Conservation (phyloP, 2,888 invertebrate genomes). For the Cantharis rustica region DNA sequence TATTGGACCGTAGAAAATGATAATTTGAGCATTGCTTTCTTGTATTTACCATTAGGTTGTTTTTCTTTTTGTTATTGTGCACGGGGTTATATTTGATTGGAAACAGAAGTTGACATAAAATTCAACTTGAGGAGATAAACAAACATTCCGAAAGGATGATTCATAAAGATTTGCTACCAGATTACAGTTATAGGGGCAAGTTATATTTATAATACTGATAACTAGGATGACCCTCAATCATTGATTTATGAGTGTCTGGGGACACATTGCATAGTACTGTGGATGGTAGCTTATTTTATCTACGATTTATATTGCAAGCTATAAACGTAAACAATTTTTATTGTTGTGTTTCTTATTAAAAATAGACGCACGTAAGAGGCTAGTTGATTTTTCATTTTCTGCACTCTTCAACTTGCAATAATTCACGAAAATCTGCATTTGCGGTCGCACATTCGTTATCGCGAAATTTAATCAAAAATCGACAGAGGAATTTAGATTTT, state of each 20-base stretch:
- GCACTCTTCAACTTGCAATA: too few species aligned
- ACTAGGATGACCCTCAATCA: conserved; percentile 50
- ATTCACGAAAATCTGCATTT: background rate
- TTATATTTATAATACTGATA: conserved; percentile 49
- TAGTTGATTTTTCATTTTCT: background rate
- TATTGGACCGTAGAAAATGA: background rate
- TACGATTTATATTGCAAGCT: conserved; percentile 26
- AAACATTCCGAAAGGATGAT: conserved; percentile 36
- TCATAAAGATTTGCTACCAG: conserved; percentile 40
- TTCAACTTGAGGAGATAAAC: background rate
- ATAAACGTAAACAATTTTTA: conserved; percentile 21
- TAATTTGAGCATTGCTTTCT: background rate
- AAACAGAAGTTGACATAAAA: background rate
- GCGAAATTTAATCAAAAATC: background rate
- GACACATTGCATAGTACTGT: conserved; percentile 39
- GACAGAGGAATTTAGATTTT: background rate
- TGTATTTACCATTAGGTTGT: background rate
- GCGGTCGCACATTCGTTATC: background rate
- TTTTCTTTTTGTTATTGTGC: background rate
- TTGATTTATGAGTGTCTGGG: conserved; percentile 49
- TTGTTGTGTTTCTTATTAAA: background rate
- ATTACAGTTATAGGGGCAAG: conserved; percentile 40
- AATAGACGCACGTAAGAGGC: background rate
- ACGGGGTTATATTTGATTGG: background rate
- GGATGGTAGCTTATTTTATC: conserved; percentile 48